phyloP scores from a whole-genome alignment of 2,113 vertebrate genomes.

The Macheiramphus alcinus region DNA sequence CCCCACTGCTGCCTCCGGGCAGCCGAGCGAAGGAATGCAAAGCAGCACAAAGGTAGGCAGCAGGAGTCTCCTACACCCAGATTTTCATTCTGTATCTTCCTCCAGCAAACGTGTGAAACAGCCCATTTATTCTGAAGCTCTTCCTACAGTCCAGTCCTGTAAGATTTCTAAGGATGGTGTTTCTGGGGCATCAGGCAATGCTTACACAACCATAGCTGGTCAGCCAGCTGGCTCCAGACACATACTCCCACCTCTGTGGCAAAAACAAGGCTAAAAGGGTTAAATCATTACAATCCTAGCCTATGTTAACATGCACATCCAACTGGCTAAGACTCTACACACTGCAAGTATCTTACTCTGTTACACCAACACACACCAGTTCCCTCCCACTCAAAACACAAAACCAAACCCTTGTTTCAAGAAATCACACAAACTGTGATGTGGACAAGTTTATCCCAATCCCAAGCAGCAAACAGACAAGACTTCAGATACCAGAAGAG shows the following conservation, averaged over 20 bases:
- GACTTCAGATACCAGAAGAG: background rate
- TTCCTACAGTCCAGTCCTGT: background rate
- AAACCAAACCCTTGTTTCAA: background rate
- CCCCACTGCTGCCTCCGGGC: background rate
- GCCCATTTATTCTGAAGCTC: background rate
- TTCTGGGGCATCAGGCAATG: background rate
- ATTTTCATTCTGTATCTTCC: background rate
- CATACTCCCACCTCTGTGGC: rapidly evolving
- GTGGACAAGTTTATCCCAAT: background rate
- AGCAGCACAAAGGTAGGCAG: background rate
- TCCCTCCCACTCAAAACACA: background rate
- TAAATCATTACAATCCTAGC: background rate
- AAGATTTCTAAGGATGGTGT: background rate
- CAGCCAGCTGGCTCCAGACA: background rate
- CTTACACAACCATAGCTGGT: background rate
- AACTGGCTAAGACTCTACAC: rapidly evolving
- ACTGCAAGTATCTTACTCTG: too few species aligned
- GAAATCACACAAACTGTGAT: rapidly evolving
- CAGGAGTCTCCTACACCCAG: background rate
- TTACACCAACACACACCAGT: background rate
- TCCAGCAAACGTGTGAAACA: background rate
- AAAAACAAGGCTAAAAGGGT: background rate
- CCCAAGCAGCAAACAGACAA: background rate
- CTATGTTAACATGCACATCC: rapidly evolving
- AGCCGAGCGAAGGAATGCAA: background rate